These are phyloP conservation scores for Deladenus siricidicola DNA, from an alignment of 2,888 invertebrate genomes.

Conservation along the genomic window DNA sequence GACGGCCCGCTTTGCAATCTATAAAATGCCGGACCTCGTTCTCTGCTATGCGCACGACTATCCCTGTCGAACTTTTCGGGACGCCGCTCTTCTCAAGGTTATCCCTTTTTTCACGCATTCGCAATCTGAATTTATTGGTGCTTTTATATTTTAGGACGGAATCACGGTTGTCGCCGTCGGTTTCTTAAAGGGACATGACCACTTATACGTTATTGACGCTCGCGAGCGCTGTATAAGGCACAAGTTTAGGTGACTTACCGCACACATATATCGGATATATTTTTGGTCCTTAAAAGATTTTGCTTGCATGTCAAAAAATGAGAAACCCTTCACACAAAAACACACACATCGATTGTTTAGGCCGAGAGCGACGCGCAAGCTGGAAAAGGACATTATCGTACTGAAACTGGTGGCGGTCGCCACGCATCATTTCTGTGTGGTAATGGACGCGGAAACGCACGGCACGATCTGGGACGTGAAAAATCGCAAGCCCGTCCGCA, in stretches of 20 bases:
- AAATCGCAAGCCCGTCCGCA: slow-evolving; percentile 29
- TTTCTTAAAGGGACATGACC: slow-evolving; percentile 39
- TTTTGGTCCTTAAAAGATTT: too few species aligned
- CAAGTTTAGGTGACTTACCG: slow-evolving; percentile 31
- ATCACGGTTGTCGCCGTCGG: slow-evolving; percentile 26
- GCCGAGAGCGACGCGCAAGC: slow-evolving; percentile 36
- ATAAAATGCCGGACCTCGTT: slow-evolving; percentile 28
- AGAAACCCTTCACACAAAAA: not conserved
- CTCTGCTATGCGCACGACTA: slow-evolving; percentile 43
- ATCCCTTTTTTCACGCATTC: not conserved
- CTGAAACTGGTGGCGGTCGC: slow-evolving; percentile 36
- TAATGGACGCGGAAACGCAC: slow-evolving; percentile 41
- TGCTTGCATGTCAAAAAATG: not conserved
- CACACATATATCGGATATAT: not conserved
- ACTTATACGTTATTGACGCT: slow-evolving; percentile 35
- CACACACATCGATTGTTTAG: slow-evolving; percentile 13
- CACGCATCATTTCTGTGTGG: slow-evolving; percentile 35
- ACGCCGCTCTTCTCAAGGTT: slow-evolving; percentile 35
- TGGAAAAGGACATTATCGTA: slow-evolving; percentile 42
- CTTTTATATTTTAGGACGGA: slow-evolving; percentile 24
- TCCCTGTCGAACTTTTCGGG: slow-evolving; percentile 41
- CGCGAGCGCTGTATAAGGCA: slow-evolving; percentile 35
- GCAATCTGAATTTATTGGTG: not conserved
- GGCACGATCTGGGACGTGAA: slow-evolving; percentile 43
- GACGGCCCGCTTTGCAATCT: slow-evolving; percentile 37